Evolutionary conservation across 2,888 invertebrate species (phyloP), one percentile per base, ranked within the genome.

Genomic region (Iphiclides podalirius): DNA sequence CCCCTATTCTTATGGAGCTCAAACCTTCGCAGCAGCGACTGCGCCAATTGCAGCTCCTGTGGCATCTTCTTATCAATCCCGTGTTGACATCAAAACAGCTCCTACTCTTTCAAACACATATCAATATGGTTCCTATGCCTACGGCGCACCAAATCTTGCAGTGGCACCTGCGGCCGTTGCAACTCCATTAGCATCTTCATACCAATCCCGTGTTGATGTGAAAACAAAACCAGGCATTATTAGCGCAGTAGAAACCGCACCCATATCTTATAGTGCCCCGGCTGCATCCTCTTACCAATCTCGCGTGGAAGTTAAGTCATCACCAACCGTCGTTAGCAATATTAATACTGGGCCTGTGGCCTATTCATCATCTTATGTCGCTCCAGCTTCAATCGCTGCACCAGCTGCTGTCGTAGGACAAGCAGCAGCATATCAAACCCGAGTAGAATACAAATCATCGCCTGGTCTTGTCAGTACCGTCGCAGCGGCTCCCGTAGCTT

Each of bases 51-150:
- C 70, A 8, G 20, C 20, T 6, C 20, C 20, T 4, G 20, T 6
- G 4, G 75, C 77, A n/a, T 70, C 73, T 15, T 76, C 72, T n/a
- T 66, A 67, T 51, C 62, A 64, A 53, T 61, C 70, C 37, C 67
- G 67, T 23, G 47, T 74, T 11, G 71, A 71, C 47, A 62, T 70
- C 50, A 66, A 67, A 48, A 62, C 68, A 0, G 58, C 67, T 7
- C 69, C 69, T 0, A 44, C 65, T n/a, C n/a, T n/a, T n/a, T n/a
- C n/a, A n/a, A n/a, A n/a, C n/a, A n/a, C n/a, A n/a, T n/a, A n/a
- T n/a, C n/a, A n/a, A n/a, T n/a, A n/a, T n/a, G n/a, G n/a, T n/a
- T n/a, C n/a, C n/a, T n/a, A n/a, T n/a, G n/a, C n/a, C n/a, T n/a
- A n/a, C n/a, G n/a, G n/a, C n/a, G n/a, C n/a, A n/a, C n/a, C n/a